These are phyloP conservation scores for Mirounga angustirostris DNA, from an alignment of 2,113 vertebrate species.

Conservation along the genomic window DNA sequence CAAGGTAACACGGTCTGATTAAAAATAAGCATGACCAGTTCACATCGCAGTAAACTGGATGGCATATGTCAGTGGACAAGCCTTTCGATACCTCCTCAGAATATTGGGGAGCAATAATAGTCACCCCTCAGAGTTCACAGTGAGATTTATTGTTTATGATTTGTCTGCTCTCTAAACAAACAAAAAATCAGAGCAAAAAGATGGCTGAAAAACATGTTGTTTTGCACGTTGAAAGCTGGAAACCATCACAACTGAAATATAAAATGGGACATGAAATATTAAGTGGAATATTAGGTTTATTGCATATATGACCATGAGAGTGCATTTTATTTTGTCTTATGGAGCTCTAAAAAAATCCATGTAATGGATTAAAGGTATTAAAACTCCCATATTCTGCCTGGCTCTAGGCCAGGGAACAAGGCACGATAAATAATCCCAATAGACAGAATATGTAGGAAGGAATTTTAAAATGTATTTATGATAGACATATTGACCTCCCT, in stretches of 20 bases:
- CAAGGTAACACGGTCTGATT: not conserved
- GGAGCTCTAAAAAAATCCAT: slow-evolving; percentile 76
- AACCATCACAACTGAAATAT: slow-evolving; percentile 68
- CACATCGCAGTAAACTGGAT: no score
- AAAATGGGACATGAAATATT: slow-evolving; percentile 81
- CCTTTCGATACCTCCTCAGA: not conserved
- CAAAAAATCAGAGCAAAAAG: not conserved
- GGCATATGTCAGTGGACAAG: not conserved
- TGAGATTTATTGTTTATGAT: not conserved
- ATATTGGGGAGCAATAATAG: not conserved
- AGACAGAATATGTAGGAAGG: slow-evolving; percentile 81
- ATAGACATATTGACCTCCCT: slow-evolving; percentile 72
- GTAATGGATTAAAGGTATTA: slow-evolving; percentile 87
- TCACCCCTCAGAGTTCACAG: not conserved
- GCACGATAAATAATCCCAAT: slow-evolving; percentile 80
- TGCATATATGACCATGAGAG: slow-evolving; percentile 78
- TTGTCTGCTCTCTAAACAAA: not conserved
- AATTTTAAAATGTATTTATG: slow-evolving; percentile 83
- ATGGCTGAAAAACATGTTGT: not conserved
- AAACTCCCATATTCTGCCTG: slow-evolving; percentile 84
- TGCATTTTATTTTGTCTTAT: slow-evolving; percentile 85
- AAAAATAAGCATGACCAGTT: not conserved
- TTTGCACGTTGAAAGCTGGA: not conserved
- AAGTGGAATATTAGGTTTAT: slow-evolving; percentile 80
- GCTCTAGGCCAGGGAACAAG: slow-evolving; percentile 79